Conservation (phyloP, 2,888 invertebrate genomes). For the Torymus auratus region DNA sequence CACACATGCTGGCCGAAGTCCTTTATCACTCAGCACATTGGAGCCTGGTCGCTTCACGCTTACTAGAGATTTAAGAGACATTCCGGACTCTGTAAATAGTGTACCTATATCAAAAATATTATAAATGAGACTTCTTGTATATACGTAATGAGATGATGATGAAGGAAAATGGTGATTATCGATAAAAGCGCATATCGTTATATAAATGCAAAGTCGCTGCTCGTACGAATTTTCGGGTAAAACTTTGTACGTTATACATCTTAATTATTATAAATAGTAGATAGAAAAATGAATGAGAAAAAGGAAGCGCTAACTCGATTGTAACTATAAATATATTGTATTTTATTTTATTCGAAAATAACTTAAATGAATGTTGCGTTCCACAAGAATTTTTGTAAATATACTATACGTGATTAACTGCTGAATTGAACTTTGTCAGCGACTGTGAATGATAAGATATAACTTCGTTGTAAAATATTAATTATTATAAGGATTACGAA, state of each 20-base stretch:
- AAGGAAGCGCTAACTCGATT: conserved; percentile 21
- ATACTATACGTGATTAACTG: conserved; percentile 12
- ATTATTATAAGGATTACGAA: conserved; percentile 44
- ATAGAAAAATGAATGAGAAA: neutral
- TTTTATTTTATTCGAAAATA: conserved; percentile 43
- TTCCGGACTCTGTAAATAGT: conserved; percentile 72
- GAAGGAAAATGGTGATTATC: no score
- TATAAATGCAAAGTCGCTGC: neutral
- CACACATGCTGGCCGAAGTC: conserved; percentile 4
- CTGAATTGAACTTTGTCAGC: conserved; percentile 21
- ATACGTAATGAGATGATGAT: conserved; percentile 7
- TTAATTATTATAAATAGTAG: neutral
- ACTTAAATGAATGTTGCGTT: conserved; percentile 27
- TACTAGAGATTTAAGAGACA: conserved; percentile 73
- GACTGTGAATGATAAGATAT: conserved; percentile 37
- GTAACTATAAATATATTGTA: conserved; percentile 39
- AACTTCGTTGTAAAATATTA: conserved; percentile 48
- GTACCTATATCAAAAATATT: conserved; percentile 72
- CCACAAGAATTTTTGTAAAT: conserved; percentile 45
- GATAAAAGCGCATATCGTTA: conserved; percentile 8
- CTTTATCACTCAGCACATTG: conserved; percentile 23
- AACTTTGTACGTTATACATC: conserved; percentile 36
- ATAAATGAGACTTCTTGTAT: conserved; percentile 25
- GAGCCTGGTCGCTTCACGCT: conserved; percentile 72
- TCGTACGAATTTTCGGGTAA: conserved; percentile 6